Percentiles rank a stretch among this genome's conserved stretches.
phyloP scores from a whole-genome alignment of 2,888 invertebrate genomes.

The Leptura quadrifasciata region DNA sequence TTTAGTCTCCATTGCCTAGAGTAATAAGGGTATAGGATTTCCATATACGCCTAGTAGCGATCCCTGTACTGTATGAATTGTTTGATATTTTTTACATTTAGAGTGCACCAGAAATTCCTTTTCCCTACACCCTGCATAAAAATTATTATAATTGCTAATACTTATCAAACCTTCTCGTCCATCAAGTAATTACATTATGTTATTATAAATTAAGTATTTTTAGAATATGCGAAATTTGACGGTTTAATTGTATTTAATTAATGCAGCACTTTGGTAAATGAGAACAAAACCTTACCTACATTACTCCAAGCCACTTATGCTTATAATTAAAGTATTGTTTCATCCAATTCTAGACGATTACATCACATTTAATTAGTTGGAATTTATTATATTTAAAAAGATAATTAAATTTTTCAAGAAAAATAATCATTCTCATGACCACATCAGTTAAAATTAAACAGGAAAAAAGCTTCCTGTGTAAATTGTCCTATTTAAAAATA shows the following conservation, averaged over 20 bases:
- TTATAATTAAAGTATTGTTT: not conserved
- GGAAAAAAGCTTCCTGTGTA: slow-evolving; percentile 27
- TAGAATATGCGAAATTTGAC: not conserved
- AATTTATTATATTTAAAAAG: not conserved
- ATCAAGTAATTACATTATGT: not conserved
- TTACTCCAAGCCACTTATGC: not conserved
- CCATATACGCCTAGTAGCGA: too few relatives aligned
- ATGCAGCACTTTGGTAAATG: not conserved
- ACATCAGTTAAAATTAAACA: slow-evolving; percentile 11
- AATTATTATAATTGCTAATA: too few relatives aligned
- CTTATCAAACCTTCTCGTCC: too few relatives aligned
- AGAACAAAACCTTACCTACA: not conserved
- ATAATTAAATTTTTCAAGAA: slow-evolving; percentile 6
- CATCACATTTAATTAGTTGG: slow-evolving; percentile 15
- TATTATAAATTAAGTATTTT: not conserved
- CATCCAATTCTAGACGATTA: slow-evolving; percentile 10
- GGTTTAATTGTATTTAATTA: not conserved
- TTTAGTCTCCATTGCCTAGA: too few relatives aligned
- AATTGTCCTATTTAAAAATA: slow-evolving; percentile 10
- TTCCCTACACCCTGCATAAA: too few relatives aligned
- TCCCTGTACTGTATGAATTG: too few relatives aligned
- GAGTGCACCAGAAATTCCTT: too few relatives aligned
- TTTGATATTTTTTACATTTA: too few relatives aligned
- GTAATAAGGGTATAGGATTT: too few relatives aligned
- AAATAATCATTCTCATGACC: slow-evolving; percentile 8